A percentile compares a stretch with the other conserved stretches of the same genome.
Conservation (phyloP, 53 echinoderm and acorn worm genomes). For the Patiria pectinifera region DNA sequence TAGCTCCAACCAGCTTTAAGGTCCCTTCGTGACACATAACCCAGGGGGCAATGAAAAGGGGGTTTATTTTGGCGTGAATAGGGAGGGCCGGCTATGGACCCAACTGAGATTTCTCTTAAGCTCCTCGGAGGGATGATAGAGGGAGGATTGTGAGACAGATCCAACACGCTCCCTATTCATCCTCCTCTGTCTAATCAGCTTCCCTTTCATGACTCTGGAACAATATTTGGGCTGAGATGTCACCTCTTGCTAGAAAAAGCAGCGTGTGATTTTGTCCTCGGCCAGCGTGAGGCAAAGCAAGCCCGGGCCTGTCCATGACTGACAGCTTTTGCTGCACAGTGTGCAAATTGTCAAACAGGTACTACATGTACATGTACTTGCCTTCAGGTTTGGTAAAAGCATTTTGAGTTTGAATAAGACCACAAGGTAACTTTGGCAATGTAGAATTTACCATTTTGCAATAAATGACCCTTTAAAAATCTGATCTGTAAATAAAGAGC, state of each 20-base stretch:
- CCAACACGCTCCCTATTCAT: neutral
- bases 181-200: conserved; percentile 12
- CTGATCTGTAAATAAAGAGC: no score
- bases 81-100: neutral
- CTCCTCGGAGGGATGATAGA: neutral
- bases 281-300: no score
- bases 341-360: neutral
- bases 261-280: conserved; percentile 6
- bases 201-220: neutral
- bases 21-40: neutral
- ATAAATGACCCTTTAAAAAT: no score
- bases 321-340: neutral
- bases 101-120: conserved; percentile 38
- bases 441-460: no score
- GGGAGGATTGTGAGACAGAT: neutral
- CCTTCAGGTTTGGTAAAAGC: neutral
- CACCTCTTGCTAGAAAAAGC: conserved; percentile 18
- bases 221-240: conserved; percentile 37
- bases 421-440: no score
- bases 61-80: neutral
- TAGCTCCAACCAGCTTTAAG: neutral
- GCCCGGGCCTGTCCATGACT: neutral
- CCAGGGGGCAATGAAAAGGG: neutral
- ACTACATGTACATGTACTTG: neutral
- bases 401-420: neutral